Conservation (phyloP, 2,797 vertebrate genomes). For the Acanthornis magna region DNA sequence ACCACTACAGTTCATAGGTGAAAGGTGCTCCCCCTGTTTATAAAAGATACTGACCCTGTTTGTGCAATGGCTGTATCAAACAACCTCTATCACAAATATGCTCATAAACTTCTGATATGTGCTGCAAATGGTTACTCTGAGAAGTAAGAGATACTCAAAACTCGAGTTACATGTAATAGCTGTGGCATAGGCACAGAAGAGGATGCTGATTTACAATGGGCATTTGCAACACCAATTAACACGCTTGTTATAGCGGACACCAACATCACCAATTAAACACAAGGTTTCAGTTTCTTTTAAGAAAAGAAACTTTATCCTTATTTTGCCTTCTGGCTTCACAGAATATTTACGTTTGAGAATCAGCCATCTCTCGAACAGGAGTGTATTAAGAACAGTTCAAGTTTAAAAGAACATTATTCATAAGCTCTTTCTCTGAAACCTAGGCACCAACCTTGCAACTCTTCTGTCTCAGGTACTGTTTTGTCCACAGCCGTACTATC, state of each 20-base stretch:
- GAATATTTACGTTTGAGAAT: neutral
- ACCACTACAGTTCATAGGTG: neutral
- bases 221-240: too few species aligned
- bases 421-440: neutral
- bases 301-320: neutral
- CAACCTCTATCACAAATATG: neutral
- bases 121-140: neutral
- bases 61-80: neutral
- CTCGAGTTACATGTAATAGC: neutral
- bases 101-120: neutral
- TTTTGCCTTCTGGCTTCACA: neutral
- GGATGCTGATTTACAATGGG: too few species aligned
- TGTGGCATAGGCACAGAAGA: too few species aligned
- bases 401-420: neutral
- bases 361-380: neutral
- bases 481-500: slow-evolving; percentile 76
- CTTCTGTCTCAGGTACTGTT: slow-evolving; percentile 78
- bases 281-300: neutral
- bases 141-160: neutral
- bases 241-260: neutral
- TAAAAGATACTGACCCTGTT: neutral
- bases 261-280: neutral
- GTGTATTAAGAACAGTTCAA: neutral
- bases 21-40: neutral
- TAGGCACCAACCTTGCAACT: slow-evolving; percentile 77